Conservation (phyloP, 2,888 invertebrate genomes). For the Hydraecia micacea region DNA sequence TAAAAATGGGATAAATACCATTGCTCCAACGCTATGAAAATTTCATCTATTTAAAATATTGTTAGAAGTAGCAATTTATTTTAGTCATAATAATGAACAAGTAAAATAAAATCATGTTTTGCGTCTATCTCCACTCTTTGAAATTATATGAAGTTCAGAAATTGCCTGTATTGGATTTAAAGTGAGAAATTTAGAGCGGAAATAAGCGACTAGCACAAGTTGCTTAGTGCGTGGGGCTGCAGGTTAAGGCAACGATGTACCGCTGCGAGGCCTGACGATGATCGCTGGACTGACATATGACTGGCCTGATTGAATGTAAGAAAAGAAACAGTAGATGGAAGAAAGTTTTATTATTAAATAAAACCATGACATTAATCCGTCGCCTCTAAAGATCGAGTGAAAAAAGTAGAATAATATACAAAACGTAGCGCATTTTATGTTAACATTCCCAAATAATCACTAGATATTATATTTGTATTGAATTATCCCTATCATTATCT, state of each 20-base stretch:
- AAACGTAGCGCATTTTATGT: slow-evolving; percentile 78
- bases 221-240: neutral
- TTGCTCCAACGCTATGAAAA: neutral
- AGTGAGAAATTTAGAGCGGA: neutral
- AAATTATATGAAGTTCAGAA: neutral
- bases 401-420: slow-evolving; percentile 59
- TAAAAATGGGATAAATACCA: neutral
- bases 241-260: neutral
- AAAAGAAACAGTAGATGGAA: neutral
- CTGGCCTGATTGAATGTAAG: neutral
- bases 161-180: slow-evolving; percentile 6
- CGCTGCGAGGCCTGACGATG: neutral
- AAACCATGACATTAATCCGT: slow-evolving; percentile 30
- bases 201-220: neutral
- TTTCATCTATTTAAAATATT: neutral
- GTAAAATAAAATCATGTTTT: neutral
- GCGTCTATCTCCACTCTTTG: neutral
- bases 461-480: slow-evolving; percentile 70
- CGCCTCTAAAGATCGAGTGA: slow-evolving; percentile 37
- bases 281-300: neutral
- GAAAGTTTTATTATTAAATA: slow-evolving; percentile 22
- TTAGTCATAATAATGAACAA: slow-evolving; percentile 7
- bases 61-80: neutral
- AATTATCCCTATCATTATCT: slow-evolving; percentile 41
- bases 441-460: slow-evolving; percentile 80